phyloP scores from a whole-genome alignment of 2,888 invertebrate genomes.

The Stenodera caucasica region DNA sequence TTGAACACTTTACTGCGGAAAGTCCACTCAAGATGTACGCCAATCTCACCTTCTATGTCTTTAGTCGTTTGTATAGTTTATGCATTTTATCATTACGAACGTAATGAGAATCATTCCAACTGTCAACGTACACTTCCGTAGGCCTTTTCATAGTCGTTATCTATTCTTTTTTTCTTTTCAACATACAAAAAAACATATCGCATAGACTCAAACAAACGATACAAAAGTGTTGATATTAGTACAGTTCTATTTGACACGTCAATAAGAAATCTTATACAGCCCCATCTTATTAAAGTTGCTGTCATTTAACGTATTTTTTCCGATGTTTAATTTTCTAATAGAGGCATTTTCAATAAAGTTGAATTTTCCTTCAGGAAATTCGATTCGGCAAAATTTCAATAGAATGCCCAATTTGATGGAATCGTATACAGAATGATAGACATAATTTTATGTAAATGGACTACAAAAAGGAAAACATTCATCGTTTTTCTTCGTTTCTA shows the following conservation, averaged over 20 bases:
- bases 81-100: slow-evolving; percentile 23
- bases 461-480: not conserved
- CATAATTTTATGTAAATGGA: slow-evolving; percentile 2
- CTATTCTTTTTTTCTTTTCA: not conserved
- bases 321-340: not conserved
- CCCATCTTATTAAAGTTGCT: slow-evolving; percentile 16
- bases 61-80: slow-evolving; percentile 15
- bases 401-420: not conserved
- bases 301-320: slow-evolving; percentile 11
- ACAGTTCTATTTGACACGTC: slow-evolving; percentile 20
- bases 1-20: slow-evolving; percentile 23
- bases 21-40: slow-evolving; percentile 19
- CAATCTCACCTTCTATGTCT: slow-evolving; percentile 20
- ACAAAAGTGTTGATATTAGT: slow-evolving; percentile 16
- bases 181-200: not conserved
- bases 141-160: slow-evolving; percentile 24
- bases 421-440: not conserved
- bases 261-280: slow-evolving; percentile 20
- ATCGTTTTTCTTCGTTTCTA: not conserved
- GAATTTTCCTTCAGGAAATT: too few species aligned
- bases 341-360: not conserved
- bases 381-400: not conserved
- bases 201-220: slow-evolving; percentile 13
- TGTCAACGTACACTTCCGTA: slow-evolving; percentile 21
- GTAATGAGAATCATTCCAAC: slow-evolving; percentile 27